A percentile compares a stretch with the other conserved stretches of the same genome.
phyloP scores from a whole-genome alignment of 2,797 vertebrate species.

The Geotrypetes seraphini region DNA sequence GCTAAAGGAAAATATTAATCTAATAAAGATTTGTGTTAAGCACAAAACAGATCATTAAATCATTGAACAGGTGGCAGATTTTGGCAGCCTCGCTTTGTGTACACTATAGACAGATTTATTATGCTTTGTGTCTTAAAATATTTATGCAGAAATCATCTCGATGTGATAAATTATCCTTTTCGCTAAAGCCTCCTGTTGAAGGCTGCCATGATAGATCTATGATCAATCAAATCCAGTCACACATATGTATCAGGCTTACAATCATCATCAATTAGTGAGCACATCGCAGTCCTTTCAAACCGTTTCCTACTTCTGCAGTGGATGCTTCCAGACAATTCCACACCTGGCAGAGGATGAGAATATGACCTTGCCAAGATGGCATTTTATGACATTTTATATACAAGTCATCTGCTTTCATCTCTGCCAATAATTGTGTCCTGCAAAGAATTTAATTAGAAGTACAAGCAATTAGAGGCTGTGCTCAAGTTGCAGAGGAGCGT shows the following conservation, averaged over 20 bases:
- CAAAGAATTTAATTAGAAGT: not conserved
- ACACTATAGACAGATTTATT: constrained; percentile 39
- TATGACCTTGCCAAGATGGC: not conserved
- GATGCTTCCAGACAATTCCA: not conserved
- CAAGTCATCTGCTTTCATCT: too few relatives aligned
- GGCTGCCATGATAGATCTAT: constrained; percentile 24
- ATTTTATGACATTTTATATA: too few relatives aligned
- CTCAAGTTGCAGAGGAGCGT: too few relatives aligned
- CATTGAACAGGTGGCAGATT: constrained; percentile 42
- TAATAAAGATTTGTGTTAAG: constrained; percentile 18
- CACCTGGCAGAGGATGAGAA: not conserved
- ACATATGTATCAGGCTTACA: constrained; percentile 36
- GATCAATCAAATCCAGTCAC: constrained; percentile 32
- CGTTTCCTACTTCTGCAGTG: constrained; percentile 1
- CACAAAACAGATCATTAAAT: constrained; percentile 34
- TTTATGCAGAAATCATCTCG: constrained; percentile 26
- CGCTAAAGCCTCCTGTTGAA: constrained; percentile 32
- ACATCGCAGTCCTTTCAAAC: constrained; percentile 13
- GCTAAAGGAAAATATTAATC: constrained; percentile 23
- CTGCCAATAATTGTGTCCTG: too few relatives aligned
- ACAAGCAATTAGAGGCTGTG: too few relatives aligned
- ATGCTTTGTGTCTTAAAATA: constrained; percentile 41
- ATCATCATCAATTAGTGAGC: constrained; percentile 23
- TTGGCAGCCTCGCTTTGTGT: constrained; percentile 24
- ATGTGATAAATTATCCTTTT: constrained; percentile 39